phyloP scores from a whole-genome alignment of 2,888 invertebrate species.

The Mythimna vitellina region DNA sequence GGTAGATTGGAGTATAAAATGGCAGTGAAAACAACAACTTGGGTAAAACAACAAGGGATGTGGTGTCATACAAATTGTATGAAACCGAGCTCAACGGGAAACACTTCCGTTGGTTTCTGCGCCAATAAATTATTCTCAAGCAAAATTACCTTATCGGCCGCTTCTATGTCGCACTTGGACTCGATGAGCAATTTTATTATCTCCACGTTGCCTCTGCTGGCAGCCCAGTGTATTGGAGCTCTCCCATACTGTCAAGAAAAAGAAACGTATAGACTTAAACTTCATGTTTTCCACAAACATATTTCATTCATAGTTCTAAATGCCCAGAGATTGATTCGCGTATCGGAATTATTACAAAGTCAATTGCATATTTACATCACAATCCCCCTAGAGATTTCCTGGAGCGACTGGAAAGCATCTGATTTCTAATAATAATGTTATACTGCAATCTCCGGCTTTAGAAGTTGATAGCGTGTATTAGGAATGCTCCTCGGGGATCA shows the following conservation, averaged over 20 bases:
- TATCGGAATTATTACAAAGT: too few species aligned
- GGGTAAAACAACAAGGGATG: slow-evolving; percentile 7
- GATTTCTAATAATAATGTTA: slow-evolving; percentile 32
- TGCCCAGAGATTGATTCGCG: too few species aligned
- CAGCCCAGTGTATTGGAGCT: slow-evolving; percentile 94
- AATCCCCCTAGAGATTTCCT: neutral
- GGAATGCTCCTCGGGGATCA: slow-evolving; percentile 30
- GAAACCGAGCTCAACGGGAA: slow-evolving; percentile 11
- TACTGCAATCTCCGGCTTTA: slow-evolving; percentile 32
- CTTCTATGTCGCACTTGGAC: slow-evolving; percentile 94
- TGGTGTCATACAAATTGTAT: slow-evolving; percentile 13
- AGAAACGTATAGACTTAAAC: neutral
- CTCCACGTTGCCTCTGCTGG: slow-evolving; percentile 93
- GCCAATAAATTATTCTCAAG: slow-evolving; percentile 14
- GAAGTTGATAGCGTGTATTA: slow-evolving; percentile 35
- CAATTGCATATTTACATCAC: neutral
- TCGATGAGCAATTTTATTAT: slow-evolving; percentile 93
- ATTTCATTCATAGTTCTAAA: too few species aligned
- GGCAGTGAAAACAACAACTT: slow-evolving; percentile 5
- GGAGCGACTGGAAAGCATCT: slow-evolving; percentile 1
- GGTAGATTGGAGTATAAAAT: neutral
- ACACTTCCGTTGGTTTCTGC: slow-evolving; percentile 10
- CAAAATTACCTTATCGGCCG: slow-evolving; percentile 92
- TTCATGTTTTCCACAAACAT: too few species aligned
- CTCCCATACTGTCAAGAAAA: slow-evolving; percentile 92